Base-by-base conservation (phyloP, 2,113 vertebrate genomes). In the Serilophus lunatus region DNA sequence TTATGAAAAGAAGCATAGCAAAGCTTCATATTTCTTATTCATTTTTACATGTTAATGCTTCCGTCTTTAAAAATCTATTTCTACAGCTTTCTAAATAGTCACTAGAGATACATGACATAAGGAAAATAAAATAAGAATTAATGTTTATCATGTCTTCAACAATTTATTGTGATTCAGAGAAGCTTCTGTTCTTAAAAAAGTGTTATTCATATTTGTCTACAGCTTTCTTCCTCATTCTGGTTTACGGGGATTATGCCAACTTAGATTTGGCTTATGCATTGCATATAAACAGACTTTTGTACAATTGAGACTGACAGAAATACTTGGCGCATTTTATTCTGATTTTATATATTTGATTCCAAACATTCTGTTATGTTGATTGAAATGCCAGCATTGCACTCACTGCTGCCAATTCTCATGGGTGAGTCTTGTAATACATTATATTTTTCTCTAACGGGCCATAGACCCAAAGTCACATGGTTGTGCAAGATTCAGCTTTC, bases 281-380 rank as follows among this genome's bases (percentile, higher is more conserved):
- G 22, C 40, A 33, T 45, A 76, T 60, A 91, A 93, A 82, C 33
- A 92, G 77, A 65, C 31, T 53, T 85, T 64, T 51, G 72, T 66
- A 44, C 38, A 59, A 42, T 15, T 70, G 60, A 79, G 59, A 57
- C 38, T 64, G 70, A 66, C 24, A 76, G 31, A 94, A 95, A 47
- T 89, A 91, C 86, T 93, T 82, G n/a, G 76, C 82, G 42, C 57
- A 61, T 95, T 88, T 93, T 68, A 65, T 76, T 90, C n/a, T 82
- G 50, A 33, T 90, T 95, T 88, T 65, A 80, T 90, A 16, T 50
- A 38, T 77, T 90, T 88, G 23, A 74, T 88, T 87, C 66, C 88
- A 82, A 92, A 57, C n/a, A 88, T 88, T 87, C n/a, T 69, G 26
- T 82, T 86, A 38, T 18, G 70, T 65, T 85, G 66, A 80, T 16